These are phyloP conservation scores for Shargacucullia verbasci DNA, from an alignment of 2,888 invertebrate genomes.

Conservation along the genomic window DNA sequence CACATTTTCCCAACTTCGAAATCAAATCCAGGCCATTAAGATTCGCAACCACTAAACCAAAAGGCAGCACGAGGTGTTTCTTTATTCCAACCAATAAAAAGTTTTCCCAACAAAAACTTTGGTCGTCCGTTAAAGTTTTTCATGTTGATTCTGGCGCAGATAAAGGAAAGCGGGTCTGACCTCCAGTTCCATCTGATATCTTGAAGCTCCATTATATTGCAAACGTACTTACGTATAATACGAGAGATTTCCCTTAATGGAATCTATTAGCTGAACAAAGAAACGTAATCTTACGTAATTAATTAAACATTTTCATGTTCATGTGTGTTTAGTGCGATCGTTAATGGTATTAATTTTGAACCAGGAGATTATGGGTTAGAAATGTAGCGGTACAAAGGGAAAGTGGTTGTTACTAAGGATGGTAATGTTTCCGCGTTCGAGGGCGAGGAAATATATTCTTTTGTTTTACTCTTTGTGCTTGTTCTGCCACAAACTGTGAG, in stretches of 20 bases:
- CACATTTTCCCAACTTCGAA: not conserved
- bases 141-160: constrained; percentile 49
- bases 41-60: constrained; percentile 15
- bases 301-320: constrained; percentile 48
- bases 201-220: constrained; percentile 40
- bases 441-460: not conserved
- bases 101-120: constrained; percentile 48
- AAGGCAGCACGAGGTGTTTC: constrained; percentile 39
- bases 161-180: constrained; percentile 44
- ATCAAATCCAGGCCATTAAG: constrained; percentile 13
- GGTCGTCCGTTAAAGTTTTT: constrained; percentile 50
- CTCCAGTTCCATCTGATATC: constrained; percentile 52
- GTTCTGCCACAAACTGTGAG: not conserved
- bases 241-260: constrained; percentile 53
- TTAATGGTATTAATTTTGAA: constrained; percentile 44
- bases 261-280: constrained; percentile 57
- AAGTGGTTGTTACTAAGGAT: not conserved
- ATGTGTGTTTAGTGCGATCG: constrained; percentile 27
- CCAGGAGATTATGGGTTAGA: constrained; percentile 5
- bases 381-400: constrained; percentile 10
- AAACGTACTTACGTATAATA: constrained; percentile 44
- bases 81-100: constrained; percentile 55
- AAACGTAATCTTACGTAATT: constrained; percentile 46
- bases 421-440: not conserved
- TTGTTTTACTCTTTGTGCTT: not conserved